Base-by-base conservation (phyloP, 37 sponge, comb jelly and placozoan species). In the Haliclona indistincta region DNA sequence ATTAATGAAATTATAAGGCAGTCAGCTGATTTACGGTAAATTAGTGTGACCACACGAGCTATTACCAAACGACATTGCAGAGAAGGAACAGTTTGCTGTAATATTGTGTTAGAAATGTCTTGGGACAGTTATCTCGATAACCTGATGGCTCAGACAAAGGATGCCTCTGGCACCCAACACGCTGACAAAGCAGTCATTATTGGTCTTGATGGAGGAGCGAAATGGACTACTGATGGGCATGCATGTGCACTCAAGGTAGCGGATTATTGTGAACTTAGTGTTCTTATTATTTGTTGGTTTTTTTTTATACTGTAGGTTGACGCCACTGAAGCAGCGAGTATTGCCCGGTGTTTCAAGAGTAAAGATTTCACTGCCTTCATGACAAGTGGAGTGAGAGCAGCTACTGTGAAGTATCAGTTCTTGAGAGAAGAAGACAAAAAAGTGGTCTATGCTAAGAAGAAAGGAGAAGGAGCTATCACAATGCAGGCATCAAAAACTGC, bases 61-160 rank as follows among this genome's bases (percentile, higher is more conserved):
- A n/a, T n/a, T n/a, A n/a, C n/a, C n/a, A n/a, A n/a, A n/a, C n/a
- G n/a, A n/a, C n/a, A n/a, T n/a, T n/a, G n/a, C n/a, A n/a, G n/a
- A n/a, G n/a, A n/a, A n/a, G n/a, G n/a, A n/a, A n/a, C n/a, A n/a
- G n/a, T n/a, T n/a, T n/a, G n/a, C n/a, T n/a, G n/a, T n/a, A n/a
- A n/a, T n/a, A n/a, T n/a, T n/a, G n/a, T n/a, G n/a, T n/a, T n/a
- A n/a, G 15, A 47, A 15, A 94, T 89, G 91, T 75, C 74, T 38
- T 94, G 95, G 95, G 91, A 94, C 47, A 68, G 81, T 6, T 94
- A 94, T 65, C 56, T 94, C 49, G 95, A 89, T 42, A 94, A 89
- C 84, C 87, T 94, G 38, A 63, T 84, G 8, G 95, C 88, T 3
- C 94, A 93, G 58, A 58, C 78, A 43, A 86, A 86, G 52, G 88